Evolutionary conservation across 2,888 invertebrate genomes (phyloP).

Genomic region (Dioctria linearis): DNA sequence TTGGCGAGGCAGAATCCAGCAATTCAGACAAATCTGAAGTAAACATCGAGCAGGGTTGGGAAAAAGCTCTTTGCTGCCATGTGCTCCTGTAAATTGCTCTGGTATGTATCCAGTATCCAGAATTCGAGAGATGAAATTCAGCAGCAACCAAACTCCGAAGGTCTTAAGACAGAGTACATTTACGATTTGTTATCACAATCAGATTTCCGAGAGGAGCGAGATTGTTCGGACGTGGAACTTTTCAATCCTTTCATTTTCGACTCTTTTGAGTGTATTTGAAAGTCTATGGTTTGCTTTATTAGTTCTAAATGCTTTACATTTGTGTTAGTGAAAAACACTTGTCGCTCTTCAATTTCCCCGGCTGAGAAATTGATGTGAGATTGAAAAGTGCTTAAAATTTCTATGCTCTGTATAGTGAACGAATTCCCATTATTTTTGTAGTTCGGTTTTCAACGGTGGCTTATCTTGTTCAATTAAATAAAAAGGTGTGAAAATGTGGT

Average conservation of each 20-base stretch:
- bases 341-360: slow-evolving; percentile 17
- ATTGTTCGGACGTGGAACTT: slow-evolving; percentile 16
- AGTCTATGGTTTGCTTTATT: not conserved
- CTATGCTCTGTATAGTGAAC: too few relatives aligned
- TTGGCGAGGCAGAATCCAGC: too few relatives aligned
- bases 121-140: slow-evolving; percentile 28
- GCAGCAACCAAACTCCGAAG: slow-evolving; percentile 16
- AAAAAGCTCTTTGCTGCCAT: slow-evolving; percentile 22
- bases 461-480: too few relatives aligned
- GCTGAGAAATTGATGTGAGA: slow-evolving; percentile 24
- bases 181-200: slow-evolving; percentile 24
- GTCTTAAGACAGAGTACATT: not conserved
- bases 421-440: too few relatives aligned
- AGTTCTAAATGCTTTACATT: slow-evolving; percentile 2
- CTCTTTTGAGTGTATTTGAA: not conserved
- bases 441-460: too few relatives aligned
- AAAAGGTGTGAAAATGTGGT: too few relatives aligned
- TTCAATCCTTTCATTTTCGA: slow-evolving; percentile 4
- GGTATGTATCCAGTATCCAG: slow-evolving; percentile 15
- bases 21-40: not conserved
- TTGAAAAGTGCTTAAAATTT: not conserved
- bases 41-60: slow-evolving; percentile 32
- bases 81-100: slow-evolving; percentile 21
- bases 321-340: slow-evolving; percentile 29
- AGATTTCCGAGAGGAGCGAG: slow-evolving; percentile 27